Conservation (phyloP, 92 coral and sea anemone genomes). For the Siderastrea radians region DNA sequence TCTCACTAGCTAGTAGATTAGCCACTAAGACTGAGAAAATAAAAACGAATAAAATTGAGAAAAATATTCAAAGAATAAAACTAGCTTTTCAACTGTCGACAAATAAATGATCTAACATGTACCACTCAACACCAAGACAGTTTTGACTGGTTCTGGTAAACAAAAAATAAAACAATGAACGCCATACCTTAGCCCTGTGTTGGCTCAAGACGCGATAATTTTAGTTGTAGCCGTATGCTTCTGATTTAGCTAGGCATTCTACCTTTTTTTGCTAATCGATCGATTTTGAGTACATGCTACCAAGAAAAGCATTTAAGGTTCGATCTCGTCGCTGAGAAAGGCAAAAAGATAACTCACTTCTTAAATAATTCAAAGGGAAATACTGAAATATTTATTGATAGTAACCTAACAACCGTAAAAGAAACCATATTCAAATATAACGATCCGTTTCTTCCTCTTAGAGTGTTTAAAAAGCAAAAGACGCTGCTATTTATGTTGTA, state of each 20-base stretch:
- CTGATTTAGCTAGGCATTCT: background rate
- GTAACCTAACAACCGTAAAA: conserved; percentile 46
- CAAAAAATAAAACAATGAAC: background rate
- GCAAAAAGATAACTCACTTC: background rate
- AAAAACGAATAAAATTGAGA: too few relatives aligned
- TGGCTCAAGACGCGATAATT: background rate
- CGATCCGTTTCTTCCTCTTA: background rate
- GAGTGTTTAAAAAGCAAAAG: background rate
- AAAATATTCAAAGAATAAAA: background rate
- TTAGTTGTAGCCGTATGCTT: background rate
- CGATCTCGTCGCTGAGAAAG: background rate
- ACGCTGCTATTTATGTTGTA: too few relatives aligned
- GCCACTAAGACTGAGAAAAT: background rate
- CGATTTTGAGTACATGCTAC: background rate
- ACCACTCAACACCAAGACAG: conserved; percentile 9
- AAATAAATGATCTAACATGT: conserved; percentile 12
- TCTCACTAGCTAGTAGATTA: background rate
- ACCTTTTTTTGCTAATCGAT: background rate
- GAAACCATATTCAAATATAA: background rate
- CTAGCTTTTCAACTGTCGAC: background rate
- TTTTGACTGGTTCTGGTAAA: conserved; percentile 11
- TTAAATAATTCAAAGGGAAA: conserved; percentile 21
- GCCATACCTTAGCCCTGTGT: background rate
- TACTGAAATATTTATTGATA: conserved; percentile 29
- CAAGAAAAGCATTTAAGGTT: background rate